phyloP scores from a whole-genome alignment of 1,140 invertebrate species.

The Wasmannia auropunctata region DNA sequence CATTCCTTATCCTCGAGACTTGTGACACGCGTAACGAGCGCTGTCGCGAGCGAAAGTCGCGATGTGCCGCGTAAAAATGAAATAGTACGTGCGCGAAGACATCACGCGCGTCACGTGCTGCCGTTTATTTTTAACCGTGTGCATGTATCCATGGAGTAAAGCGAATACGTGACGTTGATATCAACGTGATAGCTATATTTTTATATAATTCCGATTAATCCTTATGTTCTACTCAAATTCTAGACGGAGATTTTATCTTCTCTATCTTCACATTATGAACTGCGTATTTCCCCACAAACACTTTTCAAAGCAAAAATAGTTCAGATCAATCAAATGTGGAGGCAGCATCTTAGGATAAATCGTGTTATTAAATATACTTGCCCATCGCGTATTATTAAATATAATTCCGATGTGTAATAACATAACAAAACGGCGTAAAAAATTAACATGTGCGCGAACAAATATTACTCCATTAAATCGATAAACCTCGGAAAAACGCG shows the following conservation, averaged over 20 bases:
- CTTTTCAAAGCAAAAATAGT: no score
- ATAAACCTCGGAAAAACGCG: conserved; percentile 27
- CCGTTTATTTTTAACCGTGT: neutral
- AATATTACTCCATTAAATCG: neutral
- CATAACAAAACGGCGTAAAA: neutral
- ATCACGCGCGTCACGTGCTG: neutral
- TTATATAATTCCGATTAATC: neutral
- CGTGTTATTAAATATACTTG: neutral
- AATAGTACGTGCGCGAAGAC: neutral
- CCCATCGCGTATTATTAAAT: neutral
- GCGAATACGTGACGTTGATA: conserved; percentile 8
- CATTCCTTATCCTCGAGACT: conserved; percentile 46
- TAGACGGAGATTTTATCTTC: neutral
- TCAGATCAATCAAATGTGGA: neutral
- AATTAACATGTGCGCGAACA: neutral
- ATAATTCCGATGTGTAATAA: neutral
- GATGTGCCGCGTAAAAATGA: conserved; percentile 13
- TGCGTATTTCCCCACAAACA: neutral
- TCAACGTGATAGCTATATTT: neutral
- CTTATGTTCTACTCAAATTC: neutral
- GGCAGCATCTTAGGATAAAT: neutral
- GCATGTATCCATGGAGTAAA: conserved; percentile 1
- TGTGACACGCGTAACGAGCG: conserved; percentile 58
- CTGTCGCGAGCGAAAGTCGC: conserved; percentile 42
- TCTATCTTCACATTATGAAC: neutral